These are phyloP conservation scores for Spinibarbus caldwelli DNA, from an alignment of 2,797 vertebrate genomes.

Conservation along the genomic window DNA sequence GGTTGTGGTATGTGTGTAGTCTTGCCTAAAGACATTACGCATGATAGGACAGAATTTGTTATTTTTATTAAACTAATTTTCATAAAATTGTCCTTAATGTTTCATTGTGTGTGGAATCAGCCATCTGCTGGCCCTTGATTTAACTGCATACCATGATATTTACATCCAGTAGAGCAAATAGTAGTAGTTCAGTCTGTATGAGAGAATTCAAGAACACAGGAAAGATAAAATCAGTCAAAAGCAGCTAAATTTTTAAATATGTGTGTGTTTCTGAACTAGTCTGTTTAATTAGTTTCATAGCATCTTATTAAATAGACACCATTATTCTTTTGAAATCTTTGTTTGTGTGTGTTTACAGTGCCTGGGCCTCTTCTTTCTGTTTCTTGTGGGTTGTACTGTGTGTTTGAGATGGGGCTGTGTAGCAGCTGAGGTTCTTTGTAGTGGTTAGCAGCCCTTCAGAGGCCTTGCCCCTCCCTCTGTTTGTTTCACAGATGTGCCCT, in stretches of 20 bases:
- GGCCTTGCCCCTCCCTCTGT: conserved; percentile 48
- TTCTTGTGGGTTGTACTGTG: conserved; percentile 43
- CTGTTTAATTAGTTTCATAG: not conserved
- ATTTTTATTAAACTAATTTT: not conserved
- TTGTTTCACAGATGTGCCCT: conserved; percentile 55
- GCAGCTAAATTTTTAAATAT: no score
- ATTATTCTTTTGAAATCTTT: not conserved
- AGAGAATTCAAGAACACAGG: not conserved
- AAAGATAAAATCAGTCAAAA: not conserved
- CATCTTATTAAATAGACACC: not conserved
- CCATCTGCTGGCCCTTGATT: conserved; percentile 31
- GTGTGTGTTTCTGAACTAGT: not conserved
- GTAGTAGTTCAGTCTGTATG: not conserved
- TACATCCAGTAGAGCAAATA: not conserved
- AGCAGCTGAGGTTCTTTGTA: conserved; percentile 64
- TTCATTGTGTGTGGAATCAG: not conserved
- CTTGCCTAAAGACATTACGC: not conserved
- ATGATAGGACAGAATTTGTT: not conserved
- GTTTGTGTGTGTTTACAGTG: conserved; percentile 24
- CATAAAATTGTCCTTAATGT: not conserved
- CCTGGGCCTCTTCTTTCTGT: conserved; percentile 21
- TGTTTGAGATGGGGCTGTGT: conserved; percentile 40
- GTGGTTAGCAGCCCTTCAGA: conserved; percentile 71
- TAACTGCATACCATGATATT: conserved; percentile 5
- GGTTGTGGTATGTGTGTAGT: not conserved